Evolutionary conservation across 2,888 invertebrate genomes (phyloP).

Genomic region (Drosophila longiperda): DNA sequence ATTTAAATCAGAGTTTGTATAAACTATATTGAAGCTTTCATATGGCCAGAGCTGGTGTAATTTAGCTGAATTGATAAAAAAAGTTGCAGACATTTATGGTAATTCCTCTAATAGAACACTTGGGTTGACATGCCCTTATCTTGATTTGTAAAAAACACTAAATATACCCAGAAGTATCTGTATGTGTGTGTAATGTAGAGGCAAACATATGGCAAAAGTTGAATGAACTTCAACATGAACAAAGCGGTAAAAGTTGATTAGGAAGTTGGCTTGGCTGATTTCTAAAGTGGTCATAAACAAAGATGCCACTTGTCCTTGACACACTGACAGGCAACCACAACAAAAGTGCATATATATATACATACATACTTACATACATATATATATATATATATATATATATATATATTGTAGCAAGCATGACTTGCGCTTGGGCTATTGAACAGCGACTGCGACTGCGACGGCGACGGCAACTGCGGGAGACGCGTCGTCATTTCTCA

Average conservation of each 20-base stretch:
- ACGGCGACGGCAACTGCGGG: conserved; percentile 30
- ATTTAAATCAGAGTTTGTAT: not conserved
- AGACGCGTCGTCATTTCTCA: conserved; percentile 54
- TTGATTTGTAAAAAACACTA: conserved; percentile 1
- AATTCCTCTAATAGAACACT: conserved; percentile 20
- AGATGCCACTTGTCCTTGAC: conserved; percentile 78
- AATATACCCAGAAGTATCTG: not conserved
- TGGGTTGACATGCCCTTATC: conserved; percentile 21
- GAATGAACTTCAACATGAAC: conserved; percentile 50
- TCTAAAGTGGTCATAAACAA: conserved; percentile 66
- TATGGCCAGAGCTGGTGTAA: not conserved
- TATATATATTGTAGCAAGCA: conserved; percentile 50
- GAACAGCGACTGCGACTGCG: conserved; percentile 24
- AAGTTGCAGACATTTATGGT: conserved; percentile 12
- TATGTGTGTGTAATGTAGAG: not conserved
- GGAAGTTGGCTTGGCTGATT: conserved; percentile 61
- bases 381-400: conserved; percentile 4
- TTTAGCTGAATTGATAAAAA: not conserved
- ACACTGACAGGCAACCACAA: conserved; percentile 68
- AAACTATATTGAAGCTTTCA: not conserved
- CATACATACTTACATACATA: conserved; percentile 2
- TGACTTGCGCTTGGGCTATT: conserved; percentile 70
- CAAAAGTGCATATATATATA: conserved; percentile 31
- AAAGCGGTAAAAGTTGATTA: conserved; percentile 47
- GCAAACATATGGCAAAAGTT: conserved; percentile 36